Evolutionary conservation across 2,797 vertebrate species (phyloP).

Genomic region (Geotrypetes seraphini): DNA sequence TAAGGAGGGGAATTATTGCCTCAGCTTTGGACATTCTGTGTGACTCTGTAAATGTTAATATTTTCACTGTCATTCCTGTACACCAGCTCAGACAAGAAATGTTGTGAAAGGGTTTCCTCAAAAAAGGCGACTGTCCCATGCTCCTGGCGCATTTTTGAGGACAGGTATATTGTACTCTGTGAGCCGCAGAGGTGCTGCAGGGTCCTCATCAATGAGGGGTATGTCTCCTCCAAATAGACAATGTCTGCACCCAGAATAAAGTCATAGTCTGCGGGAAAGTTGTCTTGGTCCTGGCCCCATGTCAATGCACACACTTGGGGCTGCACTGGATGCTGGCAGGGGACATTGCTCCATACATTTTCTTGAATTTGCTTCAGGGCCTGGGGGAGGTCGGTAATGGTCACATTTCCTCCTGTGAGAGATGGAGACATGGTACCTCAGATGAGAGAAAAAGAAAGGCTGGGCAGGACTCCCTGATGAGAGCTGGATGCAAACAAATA

Average conservation of each 20-base stretch:
- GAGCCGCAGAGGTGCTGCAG: constrained; percentile 57
- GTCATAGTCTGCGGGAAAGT: constrained; percentile 65
- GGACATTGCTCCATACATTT: constrained; percentile 59
- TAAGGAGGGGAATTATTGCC: neutral
- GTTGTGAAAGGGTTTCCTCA: constrained; percentile 44
- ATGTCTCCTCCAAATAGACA: constrained; percentile 65
- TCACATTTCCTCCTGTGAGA: constrained; percentile 65
- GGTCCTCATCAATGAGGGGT: constrained; percentile 60
- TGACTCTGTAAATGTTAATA: constrained; percentile 67
- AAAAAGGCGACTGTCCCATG: constrained; percentile 60
- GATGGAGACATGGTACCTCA: neutral
- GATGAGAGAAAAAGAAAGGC: neutral
- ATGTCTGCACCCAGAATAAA: constrained; percentile 74
- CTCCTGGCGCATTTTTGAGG: constrained; percentile 68
- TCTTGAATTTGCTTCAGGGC: constrained; percentile 60
- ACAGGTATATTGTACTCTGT: constrained; percentile 51
- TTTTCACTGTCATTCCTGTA: constrained; percentile 49
- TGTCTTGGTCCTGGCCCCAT: constrained; percentile 66
- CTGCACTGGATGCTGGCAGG: constrained; percentile 24
- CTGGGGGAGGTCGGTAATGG: constrained; percentile 71
- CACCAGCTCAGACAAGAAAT: constrained; percentile 56
- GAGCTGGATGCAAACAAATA: too few species aligned
- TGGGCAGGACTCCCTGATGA: too few species aligned
- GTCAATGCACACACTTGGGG: constrained; percentile 51
- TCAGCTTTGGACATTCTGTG: constrained; percentile 5